Evolutionary conservation across 2,888 invertebrate species (phyloP).

Genomic region (Drosophila pseudotalamancana): DNA sequence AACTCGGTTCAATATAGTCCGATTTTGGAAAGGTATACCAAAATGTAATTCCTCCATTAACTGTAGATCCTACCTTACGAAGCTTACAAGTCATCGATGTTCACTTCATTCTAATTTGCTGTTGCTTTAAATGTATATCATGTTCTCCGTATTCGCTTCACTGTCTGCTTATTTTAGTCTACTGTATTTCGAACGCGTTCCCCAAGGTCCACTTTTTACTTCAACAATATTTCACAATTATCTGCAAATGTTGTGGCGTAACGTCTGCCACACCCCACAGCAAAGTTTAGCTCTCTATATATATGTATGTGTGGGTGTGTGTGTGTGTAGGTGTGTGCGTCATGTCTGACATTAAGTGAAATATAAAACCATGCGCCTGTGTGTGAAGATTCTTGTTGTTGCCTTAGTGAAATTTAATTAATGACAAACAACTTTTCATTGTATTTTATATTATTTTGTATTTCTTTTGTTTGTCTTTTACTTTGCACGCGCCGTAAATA

Average conservation of each 20-base stretch:
- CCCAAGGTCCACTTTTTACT: background rate
- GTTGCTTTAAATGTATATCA: background rate
- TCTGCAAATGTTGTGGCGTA: conserved; percentile 10
- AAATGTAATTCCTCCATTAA: too few relatives aligned
- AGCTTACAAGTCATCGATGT: background rate
- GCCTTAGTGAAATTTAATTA: conserved; percentile 65
- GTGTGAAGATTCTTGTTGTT: conserved; percentile 22
- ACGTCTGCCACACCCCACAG: background rate
- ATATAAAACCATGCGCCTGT: conserved; percentile 42
- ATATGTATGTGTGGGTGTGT: background rate
- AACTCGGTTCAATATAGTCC: too few relatives aligned
- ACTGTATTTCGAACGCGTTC: background rate
- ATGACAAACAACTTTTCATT: conserved; percentile 75
- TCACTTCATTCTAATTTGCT: background rate
- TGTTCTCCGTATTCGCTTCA: background rate
- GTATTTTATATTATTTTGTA: conserved; percentile 29
- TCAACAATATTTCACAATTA: conserved; percentile 14
- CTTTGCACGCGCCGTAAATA: conserved; percentile 65
- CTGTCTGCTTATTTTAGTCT: too few relatives aligned
- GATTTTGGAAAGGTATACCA: too few relatives aligned
- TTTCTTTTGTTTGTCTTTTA: conserved; percentile 28
- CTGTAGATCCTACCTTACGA: background rate
- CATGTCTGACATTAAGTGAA: conserved; percentile 44
- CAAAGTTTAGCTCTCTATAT: background rate
- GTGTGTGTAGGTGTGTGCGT: conserved; percentile 1